A percentile compares a stretch with the other conserved stretches of the same genome.
Conservation (phyloP, 1,140 invertebrate species). For the Brachionus rotundiformis region DNA sequence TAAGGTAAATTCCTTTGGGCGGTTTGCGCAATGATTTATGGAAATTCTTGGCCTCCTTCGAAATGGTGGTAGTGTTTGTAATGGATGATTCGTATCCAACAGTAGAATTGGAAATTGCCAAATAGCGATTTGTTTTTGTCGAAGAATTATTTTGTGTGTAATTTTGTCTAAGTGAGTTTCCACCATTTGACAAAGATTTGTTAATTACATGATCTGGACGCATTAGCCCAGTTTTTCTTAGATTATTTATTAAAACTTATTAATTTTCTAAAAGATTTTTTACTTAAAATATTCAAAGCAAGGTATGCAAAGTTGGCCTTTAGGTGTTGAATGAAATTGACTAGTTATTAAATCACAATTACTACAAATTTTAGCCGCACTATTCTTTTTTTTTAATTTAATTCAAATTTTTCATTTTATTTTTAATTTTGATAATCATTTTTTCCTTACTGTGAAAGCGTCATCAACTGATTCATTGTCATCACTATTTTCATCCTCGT, state of each 20-base stretch:
- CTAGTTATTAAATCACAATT: slow-evolving; percentile 77
- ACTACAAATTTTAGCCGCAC: slow-evolving; percentile 66
- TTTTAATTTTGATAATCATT: not conserved
- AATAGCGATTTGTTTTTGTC: slow-evolving; percentile 71
- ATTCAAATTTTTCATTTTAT: not conserved
- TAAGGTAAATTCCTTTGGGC: slow-evolving; percentile 92
- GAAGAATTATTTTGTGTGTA: not conserved
- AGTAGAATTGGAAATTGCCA: slow-evolving; percentile 67
- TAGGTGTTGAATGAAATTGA: slow-evolving; percentile 73
- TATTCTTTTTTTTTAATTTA: slow-evolving; percentile 38
- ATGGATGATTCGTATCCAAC: slow-evolving; percentile 56
- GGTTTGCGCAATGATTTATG: slow-evolving; percentile 71
- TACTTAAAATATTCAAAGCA: slow-evolving; percentile 80
- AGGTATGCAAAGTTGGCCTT: slow-evolving; percentile 75
- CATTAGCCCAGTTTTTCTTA: slow-evolving; percentile 70
- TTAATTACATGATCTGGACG: slow-evolving; percentile 50
- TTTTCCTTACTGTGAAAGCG: not conserved
- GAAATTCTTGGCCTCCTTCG: slow-evolving; percentile 34
- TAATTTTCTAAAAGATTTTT: slow-evolving; percentile 4
- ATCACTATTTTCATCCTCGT: not conserved
- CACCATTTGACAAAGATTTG: slow-evolving; percentile 17
- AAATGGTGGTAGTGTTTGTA: slow-evolving; percentile 69
- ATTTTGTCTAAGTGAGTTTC: not conserved
- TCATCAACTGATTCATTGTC: slow-evolving; percentile 47
- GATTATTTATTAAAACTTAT: slow-evolving; percentile 52